Evolutionary conservation across 2,888 invertebrate genomes (phyloP), one percentile per base, ranked within the genome.

Genomic region (Sarcophaga caerulescens): DNA sequence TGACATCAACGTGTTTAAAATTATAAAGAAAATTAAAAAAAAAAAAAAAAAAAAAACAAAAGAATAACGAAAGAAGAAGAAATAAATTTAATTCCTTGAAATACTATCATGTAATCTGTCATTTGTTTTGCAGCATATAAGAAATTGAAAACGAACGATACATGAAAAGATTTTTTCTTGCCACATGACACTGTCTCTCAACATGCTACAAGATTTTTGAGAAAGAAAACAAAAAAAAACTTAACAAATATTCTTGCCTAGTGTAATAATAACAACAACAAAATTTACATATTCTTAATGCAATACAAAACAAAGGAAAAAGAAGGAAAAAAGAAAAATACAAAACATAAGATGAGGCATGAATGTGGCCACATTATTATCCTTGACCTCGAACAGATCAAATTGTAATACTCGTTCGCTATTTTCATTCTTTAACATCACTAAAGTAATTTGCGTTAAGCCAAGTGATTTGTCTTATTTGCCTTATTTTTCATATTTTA

Each of bases 21-120:
- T 82, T 76, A 35, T 35, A 35, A 35, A 35, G 35, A 35, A 71
- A n/a, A 25, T 8, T 25, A 44, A 52, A 45, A 81, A 45, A 68
- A 14, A 47, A 47, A 52, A 44, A 52, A 45, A 81, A 45, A 68
- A 14, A 47, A 47, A 52, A 69, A 35, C 59, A 25, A 57, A 76
- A 60, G 25, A 23, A 44, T 23, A 71, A 25, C 63, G 44, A 66
- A 68, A 17, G 10, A 70, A 52, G 17, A 5, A 52, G 21, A 69
- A 60, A n/a, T 63, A 45, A 84, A 81, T 66, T 74, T 81, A 84
- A 86, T 86, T 86, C 86, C 81, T 84, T 86, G 84, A 86, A 86
- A 86, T 86, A 84, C 81, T 86, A 86, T 86, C 86, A 57, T 86
- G 86, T 86, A 86, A 86, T 86, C 86, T 86, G 86, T 86, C 86